phyloP scores from a whole-genome alignment of 2,797 vertebrate species.

The Mus spretus region DNA sequence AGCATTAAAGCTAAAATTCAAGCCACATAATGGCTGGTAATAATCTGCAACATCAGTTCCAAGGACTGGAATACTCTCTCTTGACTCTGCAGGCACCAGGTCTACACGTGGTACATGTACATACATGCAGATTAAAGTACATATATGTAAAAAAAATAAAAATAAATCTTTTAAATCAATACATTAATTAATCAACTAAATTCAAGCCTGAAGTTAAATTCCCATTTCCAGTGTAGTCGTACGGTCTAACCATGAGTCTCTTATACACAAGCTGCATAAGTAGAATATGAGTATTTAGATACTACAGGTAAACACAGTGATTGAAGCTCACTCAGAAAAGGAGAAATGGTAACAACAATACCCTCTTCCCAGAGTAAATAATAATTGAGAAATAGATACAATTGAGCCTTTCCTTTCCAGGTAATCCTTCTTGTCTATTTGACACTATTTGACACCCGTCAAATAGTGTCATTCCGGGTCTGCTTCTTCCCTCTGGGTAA shows the following conservation, averaged over 20 bases:
- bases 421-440: not conserved
- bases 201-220: constrained; percentile 30
- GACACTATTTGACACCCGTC: not conserved
- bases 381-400: constrained; percentile 1
- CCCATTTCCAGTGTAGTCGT: not conserved
- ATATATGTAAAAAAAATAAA: not conserved
- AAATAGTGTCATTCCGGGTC: not conserved
- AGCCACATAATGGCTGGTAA: not conserved
- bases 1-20: constrained; percentile 57
- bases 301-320: not conserved
- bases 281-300: not conserved
- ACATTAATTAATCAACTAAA: not conserved
- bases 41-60: not conserved
- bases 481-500: not conserved
- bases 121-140: not conserved
- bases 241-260: not conserved
- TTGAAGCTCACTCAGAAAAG: not conserved
- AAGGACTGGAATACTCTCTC: not conserved
- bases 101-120: not conserved
- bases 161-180: not conserved
- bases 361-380: not conserved
- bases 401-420: constrained; percentile 1
- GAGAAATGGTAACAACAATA: not conserved
- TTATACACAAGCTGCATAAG: not conserved
- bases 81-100: not conserved